phyloP scores from a whole-genome alignment of 2,113 vertebrate genomes.

The Melanerpes aurifrons region DNA sequence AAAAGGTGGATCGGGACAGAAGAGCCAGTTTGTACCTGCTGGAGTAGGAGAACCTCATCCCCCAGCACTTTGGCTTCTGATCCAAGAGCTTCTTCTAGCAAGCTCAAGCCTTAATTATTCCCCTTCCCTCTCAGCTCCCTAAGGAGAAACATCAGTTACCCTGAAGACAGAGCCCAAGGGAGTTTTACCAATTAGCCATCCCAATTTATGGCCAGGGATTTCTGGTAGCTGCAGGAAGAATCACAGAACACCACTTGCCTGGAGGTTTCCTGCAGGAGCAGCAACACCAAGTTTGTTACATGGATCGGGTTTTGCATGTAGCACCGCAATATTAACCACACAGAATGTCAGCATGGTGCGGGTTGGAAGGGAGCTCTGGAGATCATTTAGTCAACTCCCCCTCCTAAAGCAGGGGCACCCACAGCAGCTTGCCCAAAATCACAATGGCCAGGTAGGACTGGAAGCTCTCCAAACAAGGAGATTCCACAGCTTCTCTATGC shows the following conservation, averaged over 20 bases:
- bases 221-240: background rate
- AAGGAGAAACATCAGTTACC: background rate
- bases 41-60: background rate
- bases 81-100: background rate
- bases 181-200: background rate
- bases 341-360: too few species aligned
- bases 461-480: too few species aligned
- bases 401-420: too few species aligned
- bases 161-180: background rate
- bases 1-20: background rate
- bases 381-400: too few species aligned
- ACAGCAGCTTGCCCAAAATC: too few species aligned
- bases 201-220: fast-evolving
- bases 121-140: background rate
- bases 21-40: background rate
- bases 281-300: background rate
- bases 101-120: background rate
- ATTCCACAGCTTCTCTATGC: too few species aligned
- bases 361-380: too few species aligned
- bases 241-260: background rate
- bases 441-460: too few species aligned
- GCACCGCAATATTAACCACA: background rate
- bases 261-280: background rate
- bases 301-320: background rate
- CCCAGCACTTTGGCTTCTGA: background rate